Evolutionary conservation across 2,113 vertebrate species (phyloP), one percentile per base, ranked within the genome.

Genomic region (Tapirus terrestris): DNA sequence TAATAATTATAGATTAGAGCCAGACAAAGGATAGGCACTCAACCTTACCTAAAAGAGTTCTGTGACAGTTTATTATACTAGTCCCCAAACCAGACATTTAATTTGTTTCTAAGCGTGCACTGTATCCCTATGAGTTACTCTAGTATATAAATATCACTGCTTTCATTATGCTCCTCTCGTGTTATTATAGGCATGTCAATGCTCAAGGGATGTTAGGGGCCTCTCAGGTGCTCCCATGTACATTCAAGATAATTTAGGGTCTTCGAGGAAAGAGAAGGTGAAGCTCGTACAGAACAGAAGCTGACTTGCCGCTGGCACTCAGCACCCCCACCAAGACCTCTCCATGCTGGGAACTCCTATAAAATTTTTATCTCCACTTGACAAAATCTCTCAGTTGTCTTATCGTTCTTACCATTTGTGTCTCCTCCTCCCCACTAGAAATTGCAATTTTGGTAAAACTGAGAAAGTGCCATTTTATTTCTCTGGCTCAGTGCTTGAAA

Each of bases 1-100:
- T 79, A 84, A 97, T 92, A 96, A 94, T 97, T 94, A 90, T 3
- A 83, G 80, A 83, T 72, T 60, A 91, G 85, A 93, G 60, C 61
- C 89, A 90, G 81, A 86, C 48, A 80, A 97, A 87, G 68, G 21
- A 70, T 61, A 72, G 1, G 5, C 56, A 76, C 39, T 61, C 56
- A 87, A 63, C 77, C 33, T 93, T 77, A 75, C 27, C 79, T 56
- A 18, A 92, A 83, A 86, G 77, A 9, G 11, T 39, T 88, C 33
- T 21, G 7, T 70, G 85, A 39, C 51, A 27, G 14, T 56, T 85
- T 68, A 25, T 60, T 79, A 73, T 5, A 58, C 3, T 8, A 86
- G 48, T 60, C 73, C n/a, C 53, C 36, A 83, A 43, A 48, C 36
- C 60, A 87, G 14, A 43, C 31, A 39, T 68, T 82, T 84, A 60